Base-by-base conservation (phyloP, 2,797 vertebrate genomes). In the Alexandromys oeconomus region DNA sequence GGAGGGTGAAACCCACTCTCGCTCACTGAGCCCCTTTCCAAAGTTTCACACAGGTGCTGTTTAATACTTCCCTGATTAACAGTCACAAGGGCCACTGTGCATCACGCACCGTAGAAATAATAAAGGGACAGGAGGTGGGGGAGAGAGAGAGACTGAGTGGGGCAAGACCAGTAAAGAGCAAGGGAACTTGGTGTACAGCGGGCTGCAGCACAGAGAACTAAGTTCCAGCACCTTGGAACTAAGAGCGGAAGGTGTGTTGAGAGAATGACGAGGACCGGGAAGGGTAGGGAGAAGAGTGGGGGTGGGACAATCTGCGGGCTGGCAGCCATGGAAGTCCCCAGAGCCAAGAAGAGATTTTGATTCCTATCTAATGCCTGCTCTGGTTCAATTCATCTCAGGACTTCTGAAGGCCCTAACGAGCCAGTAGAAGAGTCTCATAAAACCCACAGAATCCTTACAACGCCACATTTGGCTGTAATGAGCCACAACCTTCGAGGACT, bases 221-320 rank as follows among this genome's bases (percentile, higher is more conserved):
- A 73, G 51, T 78, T 46, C 71, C 37, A 34, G 23, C 19, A 11
- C 34, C 73, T 81, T 40, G 43, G 57, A 65, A n/a, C 12, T 1
- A 4, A 67, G 65, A 14, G 74, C 34, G 74, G 21, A 25, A 51
- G 61, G 46, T 1, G 0, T 54, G 46, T 14, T 51, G 5, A 6
- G 46, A 12, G 43, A n/a, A n/a, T 0, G 9, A 23, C 0, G 43
- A 63, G 37, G 51, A 29, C 13, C 19, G 1, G 2, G 1, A 0
- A 2, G 76, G 76, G 23, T 43, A 23, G 71, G 0, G 31, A 34
- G 48, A 5, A 9, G 51, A 17, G 8, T 7, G 1, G 25, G 51
- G 65, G 7, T 11, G 4, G 67, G n/a, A 6, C 37, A 17, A 1
- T 4, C 78, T 27, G 9, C 13, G 51, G 1, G 2, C 43, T 40